phyloP scores from a whole-genome alignment of 2,113 vertebrate species.

The Symphodus melops region DNA sequence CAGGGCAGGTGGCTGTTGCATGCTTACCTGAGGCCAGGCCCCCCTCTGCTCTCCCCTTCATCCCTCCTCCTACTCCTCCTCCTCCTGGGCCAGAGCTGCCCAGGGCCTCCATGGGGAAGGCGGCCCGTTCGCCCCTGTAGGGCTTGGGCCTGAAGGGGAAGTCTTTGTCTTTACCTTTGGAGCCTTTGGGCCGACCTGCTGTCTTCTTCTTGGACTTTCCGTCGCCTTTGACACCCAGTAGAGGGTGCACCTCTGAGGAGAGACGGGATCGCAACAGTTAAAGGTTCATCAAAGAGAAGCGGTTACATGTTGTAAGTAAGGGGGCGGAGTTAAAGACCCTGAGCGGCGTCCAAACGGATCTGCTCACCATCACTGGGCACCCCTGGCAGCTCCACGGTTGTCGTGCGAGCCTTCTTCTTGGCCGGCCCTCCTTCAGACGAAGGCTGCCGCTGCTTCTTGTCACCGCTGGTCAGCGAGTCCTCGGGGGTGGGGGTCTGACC shows the following conservation, averaged over 20 bases:
- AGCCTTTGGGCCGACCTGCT: constrained; percentile 97
- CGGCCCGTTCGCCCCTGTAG: constrained; percentile 95
- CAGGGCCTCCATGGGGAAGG: constrained; percentile 88
- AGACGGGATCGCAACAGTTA: background rate
- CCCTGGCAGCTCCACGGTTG: constrained; percentile 97
- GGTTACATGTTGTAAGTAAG: no score
- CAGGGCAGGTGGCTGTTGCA: constrained; percentile 54
- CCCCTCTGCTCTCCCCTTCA: constrained; percentile 96
- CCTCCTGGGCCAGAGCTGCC: constrained; percentile 71
- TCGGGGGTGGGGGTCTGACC: constrained; percentile 84
- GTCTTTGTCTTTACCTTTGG: constrained; percentile 99
- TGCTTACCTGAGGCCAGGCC: constrained; percentile 96
- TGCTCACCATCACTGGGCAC: constrained; percentile 94
- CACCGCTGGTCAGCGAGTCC: constrained; percentile 79
- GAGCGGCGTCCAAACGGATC: background rate
- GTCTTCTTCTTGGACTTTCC: constrained; percentile 99
- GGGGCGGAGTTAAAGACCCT: no score
- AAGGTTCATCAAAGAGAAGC: background rate
- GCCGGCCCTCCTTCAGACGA: constrained; percentile 91
- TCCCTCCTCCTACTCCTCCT: constrained; percentile 84
- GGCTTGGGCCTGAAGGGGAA: constrained; percentile 98
- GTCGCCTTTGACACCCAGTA: constrained; percentile 98
- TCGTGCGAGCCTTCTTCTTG: constrained; percentile 98
- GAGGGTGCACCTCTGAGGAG: constrained; percentile 93
- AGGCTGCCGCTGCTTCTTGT: constrained; percentile 93